Base-by-base conservation (phyloP, 2,113 vertebrate genomes). In the Brachyistius frenatus region DNA sequence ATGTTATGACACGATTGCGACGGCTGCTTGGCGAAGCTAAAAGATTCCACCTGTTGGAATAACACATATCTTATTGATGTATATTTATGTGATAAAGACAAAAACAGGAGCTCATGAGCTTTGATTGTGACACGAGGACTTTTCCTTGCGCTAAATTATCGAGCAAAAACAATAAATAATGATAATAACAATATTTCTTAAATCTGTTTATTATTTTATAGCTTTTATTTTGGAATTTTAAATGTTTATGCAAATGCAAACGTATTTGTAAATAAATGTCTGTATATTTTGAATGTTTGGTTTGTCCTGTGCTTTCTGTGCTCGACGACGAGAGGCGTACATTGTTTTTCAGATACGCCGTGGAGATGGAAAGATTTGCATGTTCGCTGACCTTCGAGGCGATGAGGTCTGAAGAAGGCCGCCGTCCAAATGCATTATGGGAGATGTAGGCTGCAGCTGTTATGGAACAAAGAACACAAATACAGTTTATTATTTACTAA, bases 241-340 rank as follows among this genome's bases (percentile, higher is more conserved):
- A 91, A 93, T 86, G 80, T 91, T 85, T 90, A 90, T 94, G 89
- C 90, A 93, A 91, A 90, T 89, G 70, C 62, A 78, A 78, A 76
- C 23, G 50, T 88, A 84, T 93, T 87, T 94, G 93, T 94, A 94
- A 95, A 94, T 95, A 94, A 95, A 95, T 89, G 37, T 85, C 47
- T 89, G 86, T 92, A 90, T 92, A 92, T 94, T 93, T 94, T 88
- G 83, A 88, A 90, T 56, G 11, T 47, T 23, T 4, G 6, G 46
- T 7, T 23, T 41, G 32, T 79, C 16, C 35, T 70, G 41, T 61
- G 46, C 44, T 37, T 5, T 52, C 15, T 52, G 16, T 44, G 9
- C 10, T 2, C 10, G 8, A 41, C 6, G 13, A 3, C 49, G 15
- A 15, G 49, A 50, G 47, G 47, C 44, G 23, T 23, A 23, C 23